Evolutionary conservation across 2,113 vertebrate genomes (phyloP).

Genomic region (Syngnathoides biaculeatus): DNA sequence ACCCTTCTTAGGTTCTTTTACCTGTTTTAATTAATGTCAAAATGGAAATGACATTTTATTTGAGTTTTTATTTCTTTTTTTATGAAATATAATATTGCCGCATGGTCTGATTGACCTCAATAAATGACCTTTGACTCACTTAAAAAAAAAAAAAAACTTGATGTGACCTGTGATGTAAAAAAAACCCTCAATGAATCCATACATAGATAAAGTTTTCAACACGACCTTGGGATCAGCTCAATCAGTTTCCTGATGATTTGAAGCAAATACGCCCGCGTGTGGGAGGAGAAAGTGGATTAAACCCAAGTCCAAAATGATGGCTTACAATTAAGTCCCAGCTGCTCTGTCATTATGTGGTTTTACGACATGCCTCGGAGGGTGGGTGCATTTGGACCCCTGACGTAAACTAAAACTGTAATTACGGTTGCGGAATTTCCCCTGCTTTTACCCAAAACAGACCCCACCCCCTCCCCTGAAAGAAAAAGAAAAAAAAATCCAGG

Average conservation of each 20-base stretch:
- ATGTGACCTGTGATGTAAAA: not conserved
- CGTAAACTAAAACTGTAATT: conserved; percentile 69
- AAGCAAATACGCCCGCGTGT: conserved; percentile 31
- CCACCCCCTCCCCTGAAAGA: too few species aligned
- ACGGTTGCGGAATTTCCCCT: conserved; percentile 45
- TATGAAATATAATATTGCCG: too few species aligned
- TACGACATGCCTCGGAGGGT: conserved; percentile 58
- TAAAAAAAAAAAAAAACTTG: not conserved
- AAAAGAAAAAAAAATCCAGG: conserved; percentile 45
- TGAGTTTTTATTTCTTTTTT: too few species aligned
- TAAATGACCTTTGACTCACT: not conserved
- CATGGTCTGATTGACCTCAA: not conserved
- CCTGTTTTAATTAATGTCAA: too few species aligned
- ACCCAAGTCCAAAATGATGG: conserved; percentile 67
- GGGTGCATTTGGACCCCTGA: conserved; percentile 52
- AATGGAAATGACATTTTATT: too few species aligned
- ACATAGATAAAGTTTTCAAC: not conserved
- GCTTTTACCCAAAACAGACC: conserved; percentile 59
- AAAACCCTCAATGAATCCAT: not conserved
- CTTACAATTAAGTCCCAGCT: conserved; percentile 66
- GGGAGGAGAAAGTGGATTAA: conserved; percentile 68
- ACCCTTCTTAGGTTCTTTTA: too few species aligned
- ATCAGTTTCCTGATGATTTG: conserved; percentile 19
- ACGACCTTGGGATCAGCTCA: not conserved
- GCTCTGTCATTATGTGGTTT: conserved; percentile 69